Evolutionary conservation across 2,888 invertebrate species (phyloP).

Genomic region (Dicranocentrus wangi): DNA sequence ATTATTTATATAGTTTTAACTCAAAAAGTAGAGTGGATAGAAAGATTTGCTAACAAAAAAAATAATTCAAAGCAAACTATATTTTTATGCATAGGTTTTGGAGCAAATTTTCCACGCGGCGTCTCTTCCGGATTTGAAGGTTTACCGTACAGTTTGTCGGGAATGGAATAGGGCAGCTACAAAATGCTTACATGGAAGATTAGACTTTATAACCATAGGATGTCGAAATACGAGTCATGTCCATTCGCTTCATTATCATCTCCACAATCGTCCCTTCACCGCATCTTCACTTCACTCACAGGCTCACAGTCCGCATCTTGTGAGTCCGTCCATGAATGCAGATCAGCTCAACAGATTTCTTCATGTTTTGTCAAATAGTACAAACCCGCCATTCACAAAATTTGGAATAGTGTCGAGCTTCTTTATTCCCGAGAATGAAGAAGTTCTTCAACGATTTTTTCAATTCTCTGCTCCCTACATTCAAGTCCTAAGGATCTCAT

Average conservation of each 20-base stretch:
- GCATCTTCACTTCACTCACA: not conserved
- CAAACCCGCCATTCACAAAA: constrained; percentile 60
- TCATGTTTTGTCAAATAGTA: constrained; percentile 48
- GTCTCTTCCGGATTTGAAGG: constrained; percentile 45
- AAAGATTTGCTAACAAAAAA: no score
- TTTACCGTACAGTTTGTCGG: constrained; percentile 56
- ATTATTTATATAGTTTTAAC: no score
- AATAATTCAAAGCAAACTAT: no score
- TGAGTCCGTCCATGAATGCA: constrained; percentile 41
- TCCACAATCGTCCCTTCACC: not conserved
- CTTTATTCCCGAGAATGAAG: constrained; percentile 54
- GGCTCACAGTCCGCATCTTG: constrained; percentile 27
- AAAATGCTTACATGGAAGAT: constrained; percentile 52
- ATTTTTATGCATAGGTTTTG: constrained; percentile 45
- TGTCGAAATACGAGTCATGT: constrained; percentile 43
- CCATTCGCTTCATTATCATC: constrained; percentile 48
- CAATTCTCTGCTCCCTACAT: constrained; percentile 41
- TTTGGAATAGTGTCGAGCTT: constrained; percentile 61
- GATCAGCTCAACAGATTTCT: constrained; percentile 56
- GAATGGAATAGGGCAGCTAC: constrained; percentile 61
- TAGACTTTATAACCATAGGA: constrained; percentile 53
- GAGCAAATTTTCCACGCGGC: constrained; percentile 43
- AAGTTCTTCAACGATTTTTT: constrained; percentile 49
- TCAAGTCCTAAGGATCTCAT: constrained; percentile 58
- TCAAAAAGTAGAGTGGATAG: no score